Evolutionary conservation across 2,113 vertebrate genomes (phyloP).

Genomic region (Carlito syrichta): DNA sequence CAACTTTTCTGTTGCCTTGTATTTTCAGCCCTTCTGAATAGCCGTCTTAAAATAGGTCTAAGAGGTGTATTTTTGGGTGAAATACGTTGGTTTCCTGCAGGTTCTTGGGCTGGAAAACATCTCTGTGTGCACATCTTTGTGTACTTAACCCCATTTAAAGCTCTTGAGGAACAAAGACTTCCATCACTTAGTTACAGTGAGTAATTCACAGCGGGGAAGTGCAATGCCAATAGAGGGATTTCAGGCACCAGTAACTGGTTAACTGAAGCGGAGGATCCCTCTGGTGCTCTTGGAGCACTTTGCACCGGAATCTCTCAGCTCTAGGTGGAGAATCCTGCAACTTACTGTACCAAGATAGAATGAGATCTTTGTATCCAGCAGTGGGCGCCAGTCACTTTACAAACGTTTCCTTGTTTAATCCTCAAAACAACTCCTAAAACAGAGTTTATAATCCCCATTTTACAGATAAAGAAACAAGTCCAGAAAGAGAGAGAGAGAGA

Average conservation of each 20-base stretch:
- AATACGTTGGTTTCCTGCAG: neutral
- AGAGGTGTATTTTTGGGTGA: neutral
- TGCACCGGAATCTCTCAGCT: neutral
- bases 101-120: neutral
- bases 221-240: neutral
- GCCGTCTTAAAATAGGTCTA: neutral
- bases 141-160: neutral
- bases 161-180: neutral
- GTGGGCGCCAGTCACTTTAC: neutral
- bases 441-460: neutral
- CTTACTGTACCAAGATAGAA: accelerated
- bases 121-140: neutral
- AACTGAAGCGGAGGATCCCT: neutral
- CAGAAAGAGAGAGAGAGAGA: too few relatives aligned
- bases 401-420: neutral
- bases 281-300: neutral
- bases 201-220: neutral
- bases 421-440: neutral
- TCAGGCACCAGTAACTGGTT: neutral
- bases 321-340: neutral
- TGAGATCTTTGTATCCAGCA: too few relatives aligned
- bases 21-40: neutral
- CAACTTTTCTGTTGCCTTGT: neutral
- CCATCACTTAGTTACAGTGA: neutral
- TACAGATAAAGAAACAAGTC: neutral